Conservation (phyloP, 2,113 vertebrate species). For the Phoenicopterus ruber region DNA sequence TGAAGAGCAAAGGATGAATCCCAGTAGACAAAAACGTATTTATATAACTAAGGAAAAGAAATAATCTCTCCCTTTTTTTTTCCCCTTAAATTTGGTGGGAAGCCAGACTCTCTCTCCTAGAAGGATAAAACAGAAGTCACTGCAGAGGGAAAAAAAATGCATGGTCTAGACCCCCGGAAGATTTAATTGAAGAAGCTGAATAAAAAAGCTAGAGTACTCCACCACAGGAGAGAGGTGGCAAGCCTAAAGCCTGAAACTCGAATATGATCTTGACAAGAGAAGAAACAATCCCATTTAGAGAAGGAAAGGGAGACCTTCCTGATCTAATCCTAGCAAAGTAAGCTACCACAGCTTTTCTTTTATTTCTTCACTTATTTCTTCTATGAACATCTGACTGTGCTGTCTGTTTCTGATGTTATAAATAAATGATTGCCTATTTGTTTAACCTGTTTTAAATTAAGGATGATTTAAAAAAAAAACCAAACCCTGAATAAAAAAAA, state of each 20-base stretch:
- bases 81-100: not conserved
- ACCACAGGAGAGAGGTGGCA: not conserved
- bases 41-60: not conserved
- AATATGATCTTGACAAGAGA: not conserved
- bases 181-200: not conserved
- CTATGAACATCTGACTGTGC: not conserved
- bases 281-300: not conserved
- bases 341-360: not conserved
- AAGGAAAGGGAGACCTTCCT: not conserved
- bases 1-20: not conserved
- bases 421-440: not conserved
- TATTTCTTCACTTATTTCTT: not conserved
- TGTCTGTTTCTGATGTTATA: not conserved
- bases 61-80: not conserved
- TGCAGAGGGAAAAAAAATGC: not conserved
- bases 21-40: not conserved
- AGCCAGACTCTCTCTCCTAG: not conserved
- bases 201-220: not conserved
- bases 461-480: not conserved
- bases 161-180: not conserved
- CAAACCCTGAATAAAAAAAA: not conserved
- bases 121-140: not conserved
- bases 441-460: not conserved
- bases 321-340: not conserved
- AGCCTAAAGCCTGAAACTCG: not conserved